Percentiles rank a stretch among this genome's conserved stretches.
These are phyloP conservation scores for Ganaspis sp. DNA, from an alignment of 1,140 invertebrate genomes.

Conservation along the genomic window DNA sequence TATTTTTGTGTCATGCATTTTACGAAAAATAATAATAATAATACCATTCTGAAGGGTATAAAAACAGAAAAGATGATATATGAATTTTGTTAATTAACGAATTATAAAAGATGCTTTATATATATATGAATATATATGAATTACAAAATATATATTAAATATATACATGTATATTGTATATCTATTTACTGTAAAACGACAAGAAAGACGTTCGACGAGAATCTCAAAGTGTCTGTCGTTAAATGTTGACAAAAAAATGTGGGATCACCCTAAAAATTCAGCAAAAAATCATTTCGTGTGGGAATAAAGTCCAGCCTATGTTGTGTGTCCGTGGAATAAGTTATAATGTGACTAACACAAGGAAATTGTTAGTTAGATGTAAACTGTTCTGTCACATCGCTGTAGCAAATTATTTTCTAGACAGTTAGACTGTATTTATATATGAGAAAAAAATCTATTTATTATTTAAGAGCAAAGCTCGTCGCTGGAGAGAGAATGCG, in stretches of 20 bases:
- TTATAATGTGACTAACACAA: constrained; percentile 27
- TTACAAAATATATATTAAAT: constrained; percentile 22
- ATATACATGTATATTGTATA: constrained; percentile 50
- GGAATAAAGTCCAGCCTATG: constrained; percentile 33
- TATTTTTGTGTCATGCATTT: constrained; percentile 77
- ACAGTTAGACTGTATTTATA: constrained; percentile 47
- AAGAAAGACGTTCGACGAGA: constrained; percentile 27
- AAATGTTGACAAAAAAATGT: background rate
- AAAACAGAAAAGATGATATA: constrained; percentile 30
- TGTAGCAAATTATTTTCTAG: constrained; percentile 48
- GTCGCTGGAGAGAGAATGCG: constrained; percentile 29
- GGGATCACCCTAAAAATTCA: background rate
- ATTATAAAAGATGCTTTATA: constrained; percentile 38
- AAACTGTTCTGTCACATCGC: constrained; percentile 53
- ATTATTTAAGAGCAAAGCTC: constrained; percentile 52
- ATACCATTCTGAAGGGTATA: constrained; percentile 37
- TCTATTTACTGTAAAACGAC: constrained; percentile 37
- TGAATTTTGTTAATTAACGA: constrained; percentile 46
- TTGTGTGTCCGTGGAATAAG: constrained; percentile 32
- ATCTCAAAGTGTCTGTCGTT: constrained; percentile 25
- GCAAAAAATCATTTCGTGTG: background rate
- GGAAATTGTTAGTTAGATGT: constrained; percentile 37
- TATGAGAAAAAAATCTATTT: constrained; percentile 41
- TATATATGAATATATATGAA: constrained; percentile 15
- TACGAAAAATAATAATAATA: constrained; percentile 56